Conservation (phyloP, 2,113 vertebrate genomes). For the Paradisaea rubra region DNA sequence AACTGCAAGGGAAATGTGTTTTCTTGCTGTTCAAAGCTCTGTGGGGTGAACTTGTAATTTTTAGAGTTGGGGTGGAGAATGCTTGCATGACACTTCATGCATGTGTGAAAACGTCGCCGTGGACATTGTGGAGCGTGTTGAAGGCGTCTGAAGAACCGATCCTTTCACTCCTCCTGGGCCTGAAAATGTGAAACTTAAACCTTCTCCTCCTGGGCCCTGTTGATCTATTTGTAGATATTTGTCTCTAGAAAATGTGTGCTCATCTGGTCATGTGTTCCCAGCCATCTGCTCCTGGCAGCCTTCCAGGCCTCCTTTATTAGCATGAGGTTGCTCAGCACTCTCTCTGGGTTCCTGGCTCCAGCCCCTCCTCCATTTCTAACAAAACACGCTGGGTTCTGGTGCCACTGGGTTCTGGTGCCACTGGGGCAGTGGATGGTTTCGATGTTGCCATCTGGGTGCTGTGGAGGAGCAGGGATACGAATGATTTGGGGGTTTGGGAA, state of each 20-base stretch:
- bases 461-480: fast-evolving
- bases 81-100: background rate
- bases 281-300: slow-evolving; percentile 17
- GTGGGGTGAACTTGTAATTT: background rate
- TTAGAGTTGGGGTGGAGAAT: background rate
- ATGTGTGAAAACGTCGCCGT: background rate
- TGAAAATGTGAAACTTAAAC: slow-evolving; percentile 12
- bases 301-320: slow-evolving; percentile 25
- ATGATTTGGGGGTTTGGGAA: background rate
- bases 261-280: slow-evolving; percentile 30
- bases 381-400: background rate
- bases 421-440: background rate
- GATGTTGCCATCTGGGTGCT: background rate
- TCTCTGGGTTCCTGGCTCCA: background rate
- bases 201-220: background rate
- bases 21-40: background rate
- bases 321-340: slow-evolving; percentile 33
- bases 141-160: background rate
- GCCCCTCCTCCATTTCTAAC: background rate
- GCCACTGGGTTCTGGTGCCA: background rate
- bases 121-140: fast-evolving
- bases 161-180: background rate
- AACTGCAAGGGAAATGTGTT: background rate
- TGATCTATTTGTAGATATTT: slow-evolving; percentile 54
- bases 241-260: slow-evolving; percentile 22